These are phyloP conservation scores for Anodontia alba DNA, from an alignment of 2,888 invertebrate genomes.

Conservation along the genomic window DNA sequence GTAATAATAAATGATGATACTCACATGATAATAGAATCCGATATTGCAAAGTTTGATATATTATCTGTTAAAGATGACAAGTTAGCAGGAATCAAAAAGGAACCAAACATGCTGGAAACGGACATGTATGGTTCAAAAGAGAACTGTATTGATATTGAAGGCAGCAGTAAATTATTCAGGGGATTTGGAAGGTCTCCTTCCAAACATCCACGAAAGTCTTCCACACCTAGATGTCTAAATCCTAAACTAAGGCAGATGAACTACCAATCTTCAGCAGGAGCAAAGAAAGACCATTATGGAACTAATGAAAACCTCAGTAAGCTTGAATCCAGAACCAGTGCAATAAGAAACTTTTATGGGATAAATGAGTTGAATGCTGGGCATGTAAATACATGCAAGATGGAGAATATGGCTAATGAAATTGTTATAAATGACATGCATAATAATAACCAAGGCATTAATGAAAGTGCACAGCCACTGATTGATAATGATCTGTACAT, in stretches of 20 bases:
- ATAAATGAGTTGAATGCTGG: background rate
- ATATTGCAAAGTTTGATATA: background rate
- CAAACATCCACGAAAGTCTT: background rate
- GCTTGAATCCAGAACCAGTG: background rate
- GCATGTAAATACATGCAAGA: background rate
- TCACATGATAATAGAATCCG: background rate
- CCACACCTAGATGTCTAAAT: conserved; percentile 6
- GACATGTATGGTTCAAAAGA: background rate
- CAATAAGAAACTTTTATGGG: background rate
- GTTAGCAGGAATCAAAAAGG: background rate
- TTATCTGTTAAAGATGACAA: background rate
- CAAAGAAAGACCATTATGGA: background rate
- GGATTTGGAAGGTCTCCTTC: background rate
- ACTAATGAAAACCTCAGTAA: background rate
- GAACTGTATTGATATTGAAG: background rate
- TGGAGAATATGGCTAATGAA: background rate
- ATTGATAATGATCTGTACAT: background rate
- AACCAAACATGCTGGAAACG: background rate
- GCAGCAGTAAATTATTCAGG: background rate
- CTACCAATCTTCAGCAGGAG: background rate
- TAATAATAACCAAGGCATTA: background rate
- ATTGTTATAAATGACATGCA: background rate
- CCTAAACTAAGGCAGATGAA: background rate
- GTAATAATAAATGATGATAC: background rate
- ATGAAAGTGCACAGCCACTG: background rate